Conservation (phyloP, 2,797 vertebrate genomes). For the Anabacerthia variegaticeps region DNA sequence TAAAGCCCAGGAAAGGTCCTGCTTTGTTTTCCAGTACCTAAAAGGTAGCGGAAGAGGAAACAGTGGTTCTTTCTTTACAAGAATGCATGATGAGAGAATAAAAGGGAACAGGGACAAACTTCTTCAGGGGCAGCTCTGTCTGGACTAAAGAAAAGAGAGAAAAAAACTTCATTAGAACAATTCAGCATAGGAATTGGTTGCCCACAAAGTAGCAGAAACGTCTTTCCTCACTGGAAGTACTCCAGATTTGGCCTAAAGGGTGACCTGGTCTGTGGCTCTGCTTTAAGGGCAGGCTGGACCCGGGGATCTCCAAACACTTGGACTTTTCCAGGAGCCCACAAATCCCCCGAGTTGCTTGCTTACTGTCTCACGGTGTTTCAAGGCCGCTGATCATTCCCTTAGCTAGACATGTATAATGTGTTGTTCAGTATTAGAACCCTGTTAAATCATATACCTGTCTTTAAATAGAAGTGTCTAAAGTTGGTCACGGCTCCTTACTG, state of each 20-base stretch:
- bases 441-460: no score
- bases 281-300: not conserved
- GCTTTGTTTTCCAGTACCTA: not conserved
- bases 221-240: not conserved
- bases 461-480: fast-evolving
- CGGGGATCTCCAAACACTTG: fast-evolving
- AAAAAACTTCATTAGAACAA: not conserved
- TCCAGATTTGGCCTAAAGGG: not conserved
- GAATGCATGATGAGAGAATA: not conserved
- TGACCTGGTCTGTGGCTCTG: not conserved
- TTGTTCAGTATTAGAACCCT: fast-evolving
- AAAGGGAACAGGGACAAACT: not conserved
- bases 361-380: fast-evolving
- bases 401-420: fast-evolving
- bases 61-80: fast-evolving
- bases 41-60: not conserved
- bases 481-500: fast-evolving
- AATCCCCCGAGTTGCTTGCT: fast-evolving
- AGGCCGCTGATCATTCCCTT: not conserved
- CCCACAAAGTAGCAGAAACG: not conserved
- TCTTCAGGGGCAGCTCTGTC: not conserved
- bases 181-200: not conserved
- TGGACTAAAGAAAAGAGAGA: not conserved
- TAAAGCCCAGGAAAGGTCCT: not conserved
- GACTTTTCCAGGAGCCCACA: not conserved